Evolutionary conservation across 2,797 vertebrate genomes (phyloP).

Genomic region (Enoplosus armatus): DNA sequence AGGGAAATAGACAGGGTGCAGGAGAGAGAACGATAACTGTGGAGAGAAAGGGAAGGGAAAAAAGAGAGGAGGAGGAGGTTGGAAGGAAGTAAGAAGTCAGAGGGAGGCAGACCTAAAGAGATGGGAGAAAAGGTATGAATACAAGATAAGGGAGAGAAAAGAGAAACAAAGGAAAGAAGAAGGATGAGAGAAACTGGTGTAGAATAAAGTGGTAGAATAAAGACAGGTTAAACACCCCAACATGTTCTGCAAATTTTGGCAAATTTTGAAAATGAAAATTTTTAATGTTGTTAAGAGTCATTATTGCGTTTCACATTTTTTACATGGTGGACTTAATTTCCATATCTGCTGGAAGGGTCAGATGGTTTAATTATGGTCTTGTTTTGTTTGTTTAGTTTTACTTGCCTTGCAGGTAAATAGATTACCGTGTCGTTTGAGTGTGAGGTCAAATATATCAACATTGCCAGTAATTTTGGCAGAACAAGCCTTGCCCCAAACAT

Average conservation of each 20-base stretch:
- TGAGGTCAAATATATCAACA: constrained; percentile 23
- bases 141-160: not conserved
- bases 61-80: not conserved
- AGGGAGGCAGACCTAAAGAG: not conserved
- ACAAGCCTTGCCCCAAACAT: not conserved
- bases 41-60: not conserved
- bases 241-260: not conserved
- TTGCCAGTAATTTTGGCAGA: not conserved
- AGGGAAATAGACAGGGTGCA: constrained; percentile 18
- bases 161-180: not conserved
- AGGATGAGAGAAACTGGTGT: not conserved
- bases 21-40: constrained; percentile 20
- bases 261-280: too few relatives aligned
- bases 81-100: constrained; percentile 7
- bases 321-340: not conserved
- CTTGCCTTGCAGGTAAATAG: constrained; percentile 15
- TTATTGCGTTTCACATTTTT: not conserved
- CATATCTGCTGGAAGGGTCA: constrained; percentile 18
- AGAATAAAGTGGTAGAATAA: not conserved
- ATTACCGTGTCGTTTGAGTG: constrained; percentile 9
- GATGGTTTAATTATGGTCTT: constrained; percentile 6
- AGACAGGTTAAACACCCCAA: not conserved
- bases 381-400: constrained; percentile 14
- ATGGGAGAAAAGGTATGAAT: not conserved
- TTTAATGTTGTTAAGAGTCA: not conserved